Percentiles rank a stretch among this genome's conserved stretches.
Evolutionary conservation across 37 sponge, comb jelly and placozoan species (phyloP).

Genomic region (Ianthella basta): DNA sequence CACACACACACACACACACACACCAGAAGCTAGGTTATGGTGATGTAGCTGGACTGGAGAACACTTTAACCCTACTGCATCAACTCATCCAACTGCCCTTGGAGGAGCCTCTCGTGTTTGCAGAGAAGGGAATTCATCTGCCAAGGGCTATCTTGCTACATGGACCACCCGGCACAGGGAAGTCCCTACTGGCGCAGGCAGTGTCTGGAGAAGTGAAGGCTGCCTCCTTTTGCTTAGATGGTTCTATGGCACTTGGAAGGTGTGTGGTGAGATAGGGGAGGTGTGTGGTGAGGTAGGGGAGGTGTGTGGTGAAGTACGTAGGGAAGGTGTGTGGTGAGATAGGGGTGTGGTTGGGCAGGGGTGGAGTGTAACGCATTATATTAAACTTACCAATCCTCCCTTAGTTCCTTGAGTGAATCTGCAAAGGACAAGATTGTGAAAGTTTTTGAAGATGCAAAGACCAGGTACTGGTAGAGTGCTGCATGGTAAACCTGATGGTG

Average conservation of each 20-base stretch:
- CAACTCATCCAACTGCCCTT: constrained; percentile 27
- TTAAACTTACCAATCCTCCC: not conserved
- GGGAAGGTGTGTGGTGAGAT: too few species aligned
- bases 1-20: too few species aligned
- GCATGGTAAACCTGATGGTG: constrained; percentile 6
- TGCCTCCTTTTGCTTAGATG: not conserved
- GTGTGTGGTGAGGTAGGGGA: too few species aligned
- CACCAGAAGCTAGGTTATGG: not conserved
- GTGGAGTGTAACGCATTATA: too few species aligned
- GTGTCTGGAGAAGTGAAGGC: constrained; percentile 26
- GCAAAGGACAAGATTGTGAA: constrained; percentile 29
- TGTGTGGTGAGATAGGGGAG: not conserved
- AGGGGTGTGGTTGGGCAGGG: too few species aligned
- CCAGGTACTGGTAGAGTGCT: not conserved
- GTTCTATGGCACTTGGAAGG: constrained; percentile 1
- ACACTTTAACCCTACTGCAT: not conserved
- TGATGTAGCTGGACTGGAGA: constrained; percentile 35
- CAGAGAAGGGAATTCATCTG: constrained; percentile 31
- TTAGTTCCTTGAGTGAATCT: constrained; percentile 6
- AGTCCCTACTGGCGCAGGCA: constrained; percentile 31
- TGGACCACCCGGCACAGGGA: constrained; percentile 50
- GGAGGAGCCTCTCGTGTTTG: not conserved
- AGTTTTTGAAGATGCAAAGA: constrained; percentile 5
- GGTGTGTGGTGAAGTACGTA: too few species aligned
- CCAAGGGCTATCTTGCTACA: constrained; percentile 28